Conservation (phyloP, 2,797 vertebrate genomes). For the Anomalospiza imberbis region DNA sequence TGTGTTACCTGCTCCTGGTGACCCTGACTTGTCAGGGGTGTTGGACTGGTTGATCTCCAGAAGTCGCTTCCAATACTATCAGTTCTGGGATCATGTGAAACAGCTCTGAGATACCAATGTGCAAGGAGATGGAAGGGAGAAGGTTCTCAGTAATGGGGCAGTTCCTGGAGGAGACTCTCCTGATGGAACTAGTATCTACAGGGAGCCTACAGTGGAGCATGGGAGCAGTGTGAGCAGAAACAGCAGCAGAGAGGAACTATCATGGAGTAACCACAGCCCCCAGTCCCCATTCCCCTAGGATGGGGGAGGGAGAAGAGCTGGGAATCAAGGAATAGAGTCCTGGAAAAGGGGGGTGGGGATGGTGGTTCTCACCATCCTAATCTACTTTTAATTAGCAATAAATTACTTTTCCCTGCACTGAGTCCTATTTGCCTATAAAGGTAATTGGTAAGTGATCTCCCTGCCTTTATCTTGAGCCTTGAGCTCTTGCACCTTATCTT, state of each 20-base stretch:
- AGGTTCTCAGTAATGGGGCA: background rate
- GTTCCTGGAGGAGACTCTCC: background rate
- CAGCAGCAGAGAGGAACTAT: background rate
- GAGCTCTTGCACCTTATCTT: background rate
- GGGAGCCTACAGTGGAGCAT: background rate
- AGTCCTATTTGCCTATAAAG: background rate
- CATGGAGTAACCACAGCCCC: background rate
- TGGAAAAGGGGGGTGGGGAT: rapidly evolving
- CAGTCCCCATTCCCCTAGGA: no score
- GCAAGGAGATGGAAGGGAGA: background rate
- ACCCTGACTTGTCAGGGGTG: background rate
- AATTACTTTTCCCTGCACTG: background rate
- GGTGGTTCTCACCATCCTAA: background rate
- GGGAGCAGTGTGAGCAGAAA: background rate
- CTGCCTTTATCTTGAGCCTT: background rate
- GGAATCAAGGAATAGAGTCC: background rate
- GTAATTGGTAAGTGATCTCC: background rate
- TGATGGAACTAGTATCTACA: background rate
- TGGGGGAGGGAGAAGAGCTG: background rate
- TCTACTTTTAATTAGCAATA: background rate
- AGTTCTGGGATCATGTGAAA: background rate
- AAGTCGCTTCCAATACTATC: background rate
- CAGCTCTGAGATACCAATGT: background rate
- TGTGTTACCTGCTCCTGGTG: background rate
- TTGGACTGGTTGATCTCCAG: background rate